Evolutionary conservation across 2,888 invertebrate species (phyloP), one percentile per base, ranked within the genome.

Genomic region (Drosophila birchii): DNA sequence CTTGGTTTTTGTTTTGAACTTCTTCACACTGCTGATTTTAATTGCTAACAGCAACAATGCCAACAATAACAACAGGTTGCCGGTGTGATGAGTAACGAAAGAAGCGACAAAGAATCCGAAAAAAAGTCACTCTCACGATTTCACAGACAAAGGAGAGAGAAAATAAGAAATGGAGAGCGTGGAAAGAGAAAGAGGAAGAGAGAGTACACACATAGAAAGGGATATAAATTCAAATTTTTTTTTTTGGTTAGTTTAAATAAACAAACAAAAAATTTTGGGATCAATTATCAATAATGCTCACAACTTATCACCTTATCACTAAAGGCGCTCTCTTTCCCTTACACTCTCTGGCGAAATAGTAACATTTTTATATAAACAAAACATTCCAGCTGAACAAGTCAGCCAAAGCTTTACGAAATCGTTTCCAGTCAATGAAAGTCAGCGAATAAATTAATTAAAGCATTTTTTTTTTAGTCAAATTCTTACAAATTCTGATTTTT

Each of bases 381-480:
- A 51, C 38, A 60, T 71, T 80, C 58, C 64, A 78, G 57, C 69
- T 69, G 67, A 67, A 69, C 57, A 69, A 81, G 69, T 78, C 34
- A 34, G 32, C 49, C 45, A 26, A 44, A 44, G 44, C 44, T 44
- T 23, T 20, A 8, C 2, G 14, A 5, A 29, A 29, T 16, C 16
- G 5, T 44, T 44, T 5, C 26, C 26, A n/a, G 47, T 32, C 14
- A 32, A 32, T 18, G 18, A 2, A 18, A 49, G 7, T 18, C 5
- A 47, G 20, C 1, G 44, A 14, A 14, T 20, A 20, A 2, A 7
- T 29, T 0, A 43, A 43, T 12, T 6, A 20, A 12, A 6, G 3
- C 3, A 41, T 6, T 3, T 71, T 68, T 79, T 79, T 66, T 68
- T 59, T 64, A 41, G 5, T 18, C 12, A 1, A 8, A 18, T 34